Conservation (phyloP, 1,140 invertebrate species). For the Macrosteles quadrilineatus region DNA sequence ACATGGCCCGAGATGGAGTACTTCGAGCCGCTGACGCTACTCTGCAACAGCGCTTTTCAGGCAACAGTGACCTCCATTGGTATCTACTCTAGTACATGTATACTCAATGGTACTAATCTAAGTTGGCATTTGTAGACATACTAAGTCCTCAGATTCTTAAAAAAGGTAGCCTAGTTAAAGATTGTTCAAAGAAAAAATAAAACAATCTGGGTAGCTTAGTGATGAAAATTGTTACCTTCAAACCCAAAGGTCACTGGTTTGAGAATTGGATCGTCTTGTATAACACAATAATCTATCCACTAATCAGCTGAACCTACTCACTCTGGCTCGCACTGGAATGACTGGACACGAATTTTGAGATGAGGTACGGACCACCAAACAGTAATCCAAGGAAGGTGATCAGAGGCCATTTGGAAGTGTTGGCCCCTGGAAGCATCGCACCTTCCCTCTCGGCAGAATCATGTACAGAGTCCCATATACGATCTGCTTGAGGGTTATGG, state of each 20-base stretch:
- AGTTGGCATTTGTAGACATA: too few species aligned
- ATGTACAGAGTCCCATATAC: neutral
- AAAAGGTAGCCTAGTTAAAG: conserved; percentile 42
- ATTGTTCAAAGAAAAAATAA: neutral
- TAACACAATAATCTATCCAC: neutral
- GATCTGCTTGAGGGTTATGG: neutral
- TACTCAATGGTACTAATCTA: too few species aligned
- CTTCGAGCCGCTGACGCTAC: too few species aligned
- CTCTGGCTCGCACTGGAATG: neutral
- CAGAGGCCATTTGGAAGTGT: conserved; percentile 64
- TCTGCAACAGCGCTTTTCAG: too few species aligned
- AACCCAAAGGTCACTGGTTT: too few species aligned
- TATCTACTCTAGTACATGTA: too few species aligned
- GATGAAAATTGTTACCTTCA: too few species aligned
- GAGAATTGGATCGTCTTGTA: too few species aligned
- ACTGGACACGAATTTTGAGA: conserved; percentile 89
- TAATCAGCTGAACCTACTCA: neutral
- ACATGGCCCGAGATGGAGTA: too few species aligned
- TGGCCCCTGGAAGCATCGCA: neutral
- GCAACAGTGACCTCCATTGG: too few species aligned
- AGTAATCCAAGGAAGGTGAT: conserved; percentile 84
- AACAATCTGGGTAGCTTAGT: neutral
- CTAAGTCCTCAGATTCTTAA: too few species aligned
- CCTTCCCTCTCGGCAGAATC: neutral
- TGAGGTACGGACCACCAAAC: conserved; percentile 86